Evolutionary conservation across 2,797 vertebrate species (phyloP), one percentile per base, ranked within the genome.

Genomic region (Amblyraja radiata): DNA sequence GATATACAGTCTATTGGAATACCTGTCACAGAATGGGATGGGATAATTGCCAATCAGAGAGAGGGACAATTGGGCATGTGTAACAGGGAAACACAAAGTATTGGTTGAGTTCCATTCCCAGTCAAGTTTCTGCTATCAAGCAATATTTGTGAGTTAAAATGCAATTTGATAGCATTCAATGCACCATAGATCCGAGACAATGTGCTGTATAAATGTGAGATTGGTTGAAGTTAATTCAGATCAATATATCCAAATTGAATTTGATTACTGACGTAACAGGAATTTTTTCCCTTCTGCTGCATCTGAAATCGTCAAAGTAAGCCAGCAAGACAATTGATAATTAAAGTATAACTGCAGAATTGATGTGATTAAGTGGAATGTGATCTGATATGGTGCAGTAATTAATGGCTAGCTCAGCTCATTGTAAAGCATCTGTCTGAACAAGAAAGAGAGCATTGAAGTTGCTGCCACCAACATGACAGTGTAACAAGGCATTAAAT

Each of bases 201-300:
- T 76, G 73, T 92, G 90, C 39, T 92, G 10, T 6, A 58, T 46
- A 54, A 92, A 76, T n/a, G 73, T 92, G 46, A 76, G 71, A 58
- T 11, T 13, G 90, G 25, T 54, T 76, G 71, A 92, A 92, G 54
- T 76, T 73, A 92, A 74, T 76, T 92, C 68, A 76, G 71, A 92
- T 76, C 71, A 92, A 92, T 92, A 58, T 92, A n/a, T 76, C 71
- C 46, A 58, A 58, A 92, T 36, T 92, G 23, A 71, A 92, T 76
- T 76, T 21, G n/a, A 74, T 91, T 91, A 73, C 68, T 13, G 9
- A 28, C 54, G 36, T 74, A 91, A 74, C 73, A 36, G 25, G 90
- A 91, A 74, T 74, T 6, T 91, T 25, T 46, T 23, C 39, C 9
- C 74, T 25, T 25, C 68, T 46, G 36, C 90, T 92, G 36, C 39